Evolutionary conservation across 2,113 vertebrate species (phyloP).

Genomic region (Chlorocebus sabaeus): DNA sequence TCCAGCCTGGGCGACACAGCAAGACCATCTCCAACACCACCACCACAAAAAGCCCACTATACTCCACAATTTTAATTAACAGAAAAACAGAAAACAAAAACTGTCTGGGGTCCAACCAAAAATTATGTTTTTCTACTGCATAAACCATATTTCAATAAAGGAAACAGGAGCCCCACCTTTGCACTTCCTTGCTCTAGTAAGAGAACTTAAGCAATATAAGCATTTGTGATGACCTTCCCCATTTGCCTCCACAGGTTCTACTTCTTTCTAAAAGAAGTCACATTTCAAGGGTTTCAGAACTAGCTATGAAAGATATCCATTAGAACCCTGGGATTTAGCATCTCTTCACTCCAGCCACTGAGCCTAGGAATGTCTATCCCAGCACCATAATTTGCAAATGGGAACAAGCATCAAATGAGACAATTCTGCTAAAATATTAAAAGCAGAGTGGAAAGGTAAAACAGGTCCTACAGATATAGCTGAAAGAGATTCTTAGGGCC

Average conservation of each 20-base stretch:
- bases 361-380: neutral
- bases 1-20: too few relatives aligned
- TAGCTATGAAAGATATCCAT: neutral
- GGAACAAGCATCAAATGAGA: slow-evolving; percentile 8
- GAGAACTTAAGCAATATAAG: neutral
- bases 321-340: neutral
- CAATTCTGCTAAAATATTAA: slow-evolving; percentile 34
- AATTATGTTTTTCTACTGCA: neutral
- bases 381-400: neutral
- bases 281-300: neutral
- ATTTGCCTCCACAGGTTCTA: neutral
- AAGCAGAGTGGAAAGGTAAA: neutral
- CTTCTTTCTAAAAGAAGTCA: neutral
- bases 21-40: too few relatives aligned
- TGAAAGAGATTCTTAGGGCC: neutral
- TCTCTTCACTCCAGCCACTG: neutral
- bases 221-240: neutral
- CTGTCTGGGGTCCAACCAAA: neutral
- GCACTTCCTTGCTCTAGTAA: neutral
- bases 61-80: neutral
- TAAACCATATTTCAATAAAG: neutral
- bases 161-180: neutral
- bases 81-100: neutral
- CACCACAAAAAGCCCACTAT: neutral
- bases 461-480: neutral